Conservation (phyloP, 2,888 invertebrate species). For the Eurytoma californica region DNA sequence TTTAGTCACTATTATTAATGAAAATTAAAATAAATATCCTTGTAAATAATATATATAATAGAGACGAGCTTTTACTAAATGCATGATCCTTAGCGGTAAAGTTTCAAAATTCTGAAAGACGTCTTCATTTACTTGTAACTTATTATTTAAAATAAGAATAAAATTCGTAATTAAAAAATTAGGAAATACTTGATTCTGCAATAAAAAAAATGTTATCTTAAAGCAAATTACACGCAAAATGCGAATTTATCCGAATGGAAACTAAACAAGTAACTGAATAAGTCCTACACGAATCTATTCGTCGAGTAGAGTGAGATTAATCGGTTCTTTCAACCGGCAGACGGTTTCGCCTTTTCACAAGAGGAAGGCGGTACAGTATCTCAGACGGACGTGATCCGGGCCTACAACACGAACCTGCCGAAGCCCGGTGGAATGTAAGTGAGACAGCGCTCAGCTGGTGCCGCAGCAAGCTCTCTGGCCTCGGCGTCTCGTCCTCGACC, state of each 20-base stretch:
- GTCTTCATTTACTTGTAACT: too few relatives aligned
- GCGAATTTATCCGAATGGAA: too few relatives aligned
- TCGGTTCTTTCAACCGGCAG: constrained; percentile 75
- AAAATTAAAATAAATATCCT: background rate
- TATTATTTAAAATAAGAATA: too few relatives aligned
- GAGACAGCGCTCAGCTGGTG: constrained; percentile 36
- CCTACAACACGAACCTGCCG: constrained; percentile 95
- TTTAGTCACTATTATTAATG: background rate
- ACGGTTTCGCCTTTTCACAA: constrained; percentile 99
- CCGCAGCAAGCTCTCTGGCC: constrained; percentile 21
- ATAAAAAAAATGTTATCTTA: too few relatives aligned
- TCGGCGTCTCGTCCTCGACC: constrained; percentile 23
- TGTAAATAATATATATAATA: constrained; percentile 29
- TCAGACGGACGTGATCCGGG: constrained; percentile 95
- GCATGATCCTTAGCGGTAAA: constrained; percentile 34
- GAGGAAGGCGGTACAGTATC: constrained; percentile 97
- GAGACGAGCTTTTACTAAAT: constrained; percentile 25
- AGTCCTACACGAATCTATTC: background rate
- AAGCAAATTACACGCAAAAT: too few relatives aligned
- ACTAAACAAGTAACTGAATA: too few relatives aligned
- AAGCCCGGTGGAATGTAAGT: constrained; percentile 84
- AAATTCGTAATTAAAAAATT: too few relatives aligned
- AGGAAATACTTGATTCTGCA: too few relatives aligned
- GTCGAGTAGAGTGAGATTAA: too few relatives aligned
- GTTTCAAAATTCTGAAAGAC: constrained; percentile 18